A percentile compares a stretch with the other conserved stretches of the same genome.
Evolutionary conservation across 2,888 invertebrate species (phyloP).

Genomic region (Euphydryas editha): DNA sequence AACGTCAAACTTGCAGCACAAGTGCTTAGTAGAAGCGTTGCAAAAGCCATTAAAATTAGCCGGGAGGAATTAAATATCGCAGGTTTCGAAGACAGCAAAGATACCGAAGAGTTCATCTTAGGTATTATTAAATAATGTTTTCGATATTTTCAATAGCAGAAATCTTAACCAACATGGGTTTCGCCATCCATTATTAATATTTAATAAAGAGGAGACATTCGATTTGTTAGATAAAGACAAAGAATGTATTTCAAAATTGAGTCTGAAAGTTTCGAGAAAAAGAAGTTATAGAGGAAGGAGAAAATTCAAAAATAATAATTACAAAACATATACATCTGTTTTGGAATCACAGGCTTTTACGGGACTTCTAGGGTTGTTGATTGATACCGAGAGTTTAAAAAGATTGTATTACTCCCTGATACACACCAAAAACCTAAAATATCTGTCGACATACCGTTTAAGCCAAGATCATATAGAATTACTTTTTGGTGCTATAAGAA

Average conservation of each 20-base stretch:
- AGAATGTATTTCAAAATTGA: too few relatives aligned
- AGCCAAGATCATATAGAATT: not conserved
- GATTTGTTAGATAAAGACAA: too few relatives aligned
- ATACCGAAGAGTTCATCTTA: conserved; percentile 37
- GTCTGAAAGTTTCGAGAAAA: too few relatives aligned
- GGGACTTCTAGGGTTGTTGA: not conserved
- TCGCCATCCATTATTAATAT: too few relatives aligned
- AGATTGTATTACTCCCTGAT: not conserved
- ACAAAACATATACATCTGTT: not conserved
- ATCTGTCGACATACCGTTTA: not conserved
- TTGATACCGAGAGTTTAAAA: not conserved
- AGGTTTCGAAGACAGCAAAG: conserved; percentile 30
- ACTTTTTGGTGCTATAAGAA: not conserved
- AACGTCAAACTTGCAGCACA: conserved; percentile 44
- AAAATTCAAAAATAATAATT: too few relatives aligned
- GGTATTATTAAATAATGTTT: conserved; percentile 39
- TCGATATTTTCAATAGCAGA: conserved; percentile 40
- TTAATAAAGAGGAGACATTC: too few relatives aligned
- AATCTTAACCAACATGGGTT: not conserved
- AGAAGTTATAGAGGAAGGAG: too few relatives aligned
- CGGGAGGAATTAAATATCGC: conserved; percentile 31
- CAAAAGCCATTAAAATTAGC: conserved; percentile 38
- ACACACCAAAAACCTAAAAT: not conserved
- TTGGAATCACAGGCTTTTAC: not conserved
- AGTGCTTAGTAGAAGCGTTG: conserved; percentile 41